Conservation (phyloP, 2,113 vertebrate species). For the Myxocyprinus asiaticus region DNA sequence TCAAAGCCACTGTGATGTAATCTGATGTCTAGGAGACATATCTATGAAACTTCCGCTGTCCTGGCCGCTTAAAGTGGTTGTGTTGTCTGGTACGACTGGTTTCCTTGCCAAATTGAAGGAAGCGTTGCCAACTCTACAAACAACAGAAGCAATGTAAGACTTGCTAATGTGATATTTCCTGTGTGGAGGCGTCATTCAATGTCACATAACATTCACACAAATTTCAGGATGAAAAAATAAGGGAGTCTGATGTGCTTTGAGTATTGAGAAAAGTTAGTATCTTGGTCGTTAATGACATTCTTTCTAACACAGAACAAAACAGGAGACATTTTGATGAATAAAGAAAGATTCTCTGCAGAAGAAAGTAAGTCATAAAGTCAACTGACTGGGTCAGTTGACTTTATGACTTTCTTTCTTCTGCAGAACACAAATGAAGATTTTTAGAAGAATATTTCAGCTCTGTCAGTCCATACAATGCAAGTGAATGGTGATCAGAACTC, state of each 20-base stretch:
- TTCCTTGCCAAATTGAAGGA: constrained; percentile 2
- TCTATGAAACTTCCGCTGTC: constrained; percentile 3
- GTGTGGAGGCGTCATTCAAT: not conserved
- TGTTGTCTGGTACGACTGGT: not conserved
- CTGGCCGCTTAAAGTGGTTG: not conserved
- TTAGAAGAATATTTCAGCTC: too few relatives aligned
- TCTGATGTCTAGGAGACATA: constrained; percentile 12
- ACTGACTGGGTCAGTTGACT: too few relatives aligned
- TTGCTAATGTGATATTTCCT: constrained; percentile 38
- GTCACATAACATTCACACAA: constrained; percentile 13
- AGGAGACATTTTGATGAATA: too few relatives aligned
- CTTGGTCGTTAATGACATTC: not conserved
- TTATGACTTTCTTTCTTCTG: too few relatives aligned
- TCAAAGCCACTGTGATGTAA: not conserved
- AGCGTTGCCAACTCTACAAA: not conserved
- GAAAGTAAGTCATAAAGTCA: too few relatives aligned
- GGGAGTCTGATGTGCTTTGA: not conserved
- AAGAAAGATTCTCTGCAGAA: too few relatives aligned
- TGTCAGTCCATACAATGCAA: too few relatives aligned
- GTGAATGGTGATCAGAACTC: too few relatives aligned
- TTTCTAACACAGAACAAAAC: too few relatives aligned
- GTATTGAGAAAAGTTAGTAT: not conserved
- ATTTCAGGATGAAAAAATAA: not conserved
- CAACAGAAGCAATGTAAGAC: not conserved
- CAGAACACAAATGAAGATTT: too few relatives aligned